Evolutionary conservation across 2,113 vertebrate genomes (phyloP).

Genomic region (Beaufortia kweichowensis): DNA sequence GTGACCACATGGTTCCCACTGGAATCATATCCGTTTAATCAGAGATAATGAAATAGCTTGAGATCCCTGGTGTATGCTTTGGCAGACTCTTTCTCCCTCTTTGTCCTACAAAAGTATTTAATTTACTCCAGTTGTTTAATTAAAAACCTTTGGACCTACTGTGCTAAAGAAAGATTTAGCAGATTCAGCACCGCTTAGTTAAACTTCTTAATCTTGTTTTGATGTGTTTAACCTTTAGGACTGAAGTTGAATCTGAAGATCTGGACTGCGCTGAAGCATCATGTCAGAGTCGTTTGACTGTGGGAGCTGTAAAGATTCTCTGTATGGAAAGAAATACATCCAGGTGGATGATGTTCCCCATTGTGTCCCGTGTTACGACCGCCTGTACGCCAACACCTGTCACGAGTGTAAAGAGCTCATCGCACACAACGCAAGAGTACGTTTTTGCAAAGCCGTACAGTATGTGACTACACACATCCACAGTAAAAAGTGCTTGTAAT

Average conservation of each 20-base stretch:
- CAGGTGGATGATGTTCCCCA: slow-evolving; percentile 84
- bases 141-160: slow-evolving; percentile 1
- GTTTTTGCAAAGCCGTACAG: slow-evolving; percentile 28
- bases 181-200: neutral
- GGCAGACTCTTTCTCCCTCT: neutral
- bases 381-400: slow-evolving; percentile 89
- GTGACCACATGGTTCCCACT: slow-evolving; percentile 25
- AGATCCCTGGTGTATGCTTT: slow-evolving; percentile 7
- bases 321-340: slow-evolving; percentile 93
- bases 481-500: too few relatives aligned
- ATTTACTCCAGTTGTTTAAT: slow-evolving; percentile 11
- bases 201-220: neutral
- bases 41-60: slow-evolving; percentile 3
- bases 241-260: neutral
- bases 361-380: slow-evolving; percentile 93
- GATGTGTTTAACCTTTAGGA: neutral
- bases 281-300: slow-evolving; percentile 93
- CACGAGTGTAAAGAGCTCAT: slow-evolving; percentile 91
- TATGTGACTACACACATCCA: too few relatives aligned
- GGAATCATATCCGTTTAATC: slow-evolving; percentile 10
- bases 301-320: slow-evolving; percentile 86
- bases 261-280: slow-evolving; percentile 55
- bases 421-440: slow-evolving; percentile 87
- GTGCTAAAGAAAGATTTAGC: neutral
- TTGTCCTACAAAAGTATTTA: neutral